Percentiles rank a stretch among this genome's conserved stretches.
These are phyloP conservation scores for Calameuta filiformis DNA, from an alignment of 2,888 invertebrate genomes.

Conservation along the genomic window DNA sequence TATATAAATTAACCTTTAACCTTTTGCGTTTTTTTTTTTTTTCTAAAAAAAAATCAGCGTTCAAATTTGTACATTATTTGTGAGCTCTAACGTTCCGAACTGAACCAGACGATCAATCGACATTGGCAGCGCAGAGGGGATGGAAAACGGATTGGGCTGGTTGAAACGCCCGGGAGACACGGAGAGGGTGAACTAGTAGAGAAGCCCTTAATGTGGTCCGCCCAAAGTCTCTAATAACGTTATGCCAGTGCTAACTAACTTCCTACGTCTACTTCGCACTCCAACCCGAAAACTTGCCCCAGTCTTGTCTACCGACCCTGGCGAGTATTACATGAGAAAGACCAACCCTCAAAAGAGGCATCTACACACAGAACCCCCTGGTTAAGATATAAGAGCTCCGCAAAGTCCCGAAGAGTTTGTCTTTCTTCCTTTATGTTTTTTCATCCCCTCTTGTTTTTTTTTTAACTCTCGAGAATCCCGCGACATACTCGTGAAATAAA, in stretches of 20 bases:
- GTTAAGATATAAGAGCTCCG: neutral
- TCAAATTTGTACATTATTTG: too few relatives aligned
- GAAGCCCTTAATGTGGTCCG: neutral
- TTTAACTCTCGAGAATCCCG: too few relatives aligned
- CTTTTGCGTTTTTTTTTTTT: too few relatives aligned
- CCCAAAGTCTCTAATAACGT: slow-evolving; percentile 39
- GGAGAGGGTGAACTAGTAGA: neutral
- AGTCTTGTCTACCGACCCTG: neutral
- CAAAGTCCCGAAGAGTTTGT: neutral
- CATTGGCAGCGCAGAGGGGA: too few relatives aligned
- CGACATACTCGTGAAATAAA: neutral
- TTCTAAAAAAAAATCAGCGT: too few relatives aligned
- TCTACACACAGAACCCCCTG: neutral
- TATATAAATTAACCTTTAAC: neutral
- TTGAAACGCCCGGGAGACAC: too few relatives aligned
- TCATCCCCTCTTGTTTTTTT: neutral
- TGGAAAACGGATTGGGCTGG: too few relatives aligned
- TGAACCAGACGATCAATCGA: too few relatives aligned
- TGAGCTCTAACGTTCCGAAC: too few relatives aligned
- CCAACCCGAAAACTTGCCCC: neutral
- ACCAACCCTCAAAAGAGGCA: neutral
- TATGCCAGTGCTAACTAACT: slow-evolving; percentile 40
- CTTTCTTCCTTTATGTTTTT: neutral
- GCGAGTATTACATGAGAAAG: neutral
- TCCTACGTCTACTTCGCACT: slow-evolving; percentile 27